These are phyloP conservation scores for Mohoua ochrocephala DNA, from an alignment of 2,113 vertebrate species.

Conservation along the genomic window DNA sequence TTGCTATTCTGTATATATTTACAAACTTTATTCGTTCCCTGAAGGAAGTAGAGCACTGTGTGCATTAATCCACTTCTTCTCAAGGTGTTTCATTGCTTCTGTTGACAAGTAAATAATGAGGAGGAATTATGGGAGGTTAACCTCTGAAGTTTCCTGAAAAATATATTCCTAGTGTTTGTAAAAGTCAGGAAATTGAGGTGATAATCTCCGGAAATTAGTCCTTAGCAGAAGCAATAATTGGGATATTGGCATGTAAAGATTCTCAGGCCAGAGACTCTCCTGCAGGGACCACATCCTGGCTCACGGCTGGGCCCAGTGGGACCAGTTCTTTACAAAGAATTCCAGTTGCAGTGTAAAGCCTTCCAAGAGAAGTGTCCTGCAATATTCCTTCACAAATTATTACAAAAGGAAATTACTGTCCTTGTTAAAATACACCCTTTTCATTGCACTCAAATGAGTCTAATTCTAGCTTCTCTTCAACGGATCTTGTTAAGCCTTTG, in stretches of 20 bases:
- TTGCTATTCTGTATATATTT: constrained; percentile 1
- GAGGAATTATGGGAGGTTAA: background rate
- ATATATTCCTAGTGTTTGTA: background rate
- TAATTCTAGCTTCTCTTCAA: background rate
- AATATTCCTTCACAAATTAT: background rate
- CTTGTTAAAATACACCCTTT: background rate
- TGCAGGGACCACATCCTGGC: background rate
- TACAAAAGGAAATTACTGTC: background rate
- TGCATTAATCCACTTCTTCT: constrained; percentile 9
- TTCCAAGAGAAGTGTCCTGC: background rate
- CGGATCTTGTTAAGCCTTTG: background rate
- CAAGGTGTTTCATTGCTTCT: constrained; percentile 17
- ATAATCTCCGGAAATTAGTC: background rate
- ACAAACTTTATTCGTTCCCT: constrained; percentile 25
- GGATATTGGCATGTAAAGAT: background rate
- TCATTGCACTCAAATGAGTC: background rate
- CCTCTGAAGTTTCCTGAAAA: background rate
- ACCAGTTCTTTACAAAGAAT: background rate
- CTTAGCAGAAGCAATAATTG: background rate
- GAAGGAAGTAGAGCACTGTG: background rate
- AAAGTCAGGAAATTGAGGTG: background rate
- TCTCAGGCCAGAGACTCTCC: background rate
- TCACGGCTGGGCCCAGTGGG: background rate
- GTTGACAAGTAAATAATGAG: constrained; percentile 15
- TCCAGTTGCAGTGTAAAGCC: background rate